These are phyloP conservation scores for Benitochromis conjunctus DNA, from an alignment of 2,113 vertebrate genomes.

Conservation along the genomic window DNA sequence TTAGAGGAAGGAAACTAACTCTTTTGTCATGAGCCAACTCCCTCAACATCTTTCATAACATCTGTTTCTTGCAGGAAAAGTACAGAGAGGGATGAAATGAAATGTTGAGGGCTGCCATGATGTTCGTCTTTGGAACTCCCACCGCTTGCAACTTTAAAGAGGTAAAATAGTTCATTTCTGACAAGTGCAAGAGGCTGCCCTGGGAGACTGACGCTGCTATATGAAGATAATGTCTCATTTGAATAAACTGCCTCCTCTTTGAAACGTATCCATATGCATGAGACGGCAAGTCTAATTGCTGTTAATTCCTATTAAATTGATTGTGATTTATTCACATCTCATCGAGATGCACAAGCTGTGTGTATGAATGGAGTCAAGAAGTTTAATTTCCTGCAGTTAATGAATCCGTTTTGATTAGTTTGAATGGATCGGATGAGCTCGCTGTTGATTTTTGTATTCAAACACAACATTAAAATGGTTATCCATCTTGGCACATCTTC, in stretches of 20 bases:
- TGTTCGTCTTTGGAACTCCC: constrained; percentile 20
- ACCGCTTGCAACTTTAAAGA: constrained; percentile 27
- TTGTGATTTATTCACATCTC: constrained; percentile 40
- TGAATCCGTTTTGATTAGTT: constrained; percentile 9
- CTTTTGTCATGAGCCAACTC: constrained; percentile 4
- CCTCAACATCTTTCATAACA: constrained; percentile 12
- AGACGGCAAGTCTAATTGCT: constrained; percentile 40
- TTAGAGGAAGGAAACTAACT: constrained; percentile 30
- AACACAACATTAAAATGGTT: neutral
- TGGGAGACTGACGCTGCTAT: constrained; percentile 32
- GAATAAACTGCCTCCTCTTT: constrained; percentile 48
- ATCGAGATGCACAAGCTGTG: constrained; percentile 5
- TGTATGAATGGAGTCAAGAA: neutral
- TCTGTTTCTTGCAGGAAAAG: constrained; percentile 19
- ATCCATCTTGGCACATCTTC: neutral
- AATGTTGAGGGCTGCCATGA: neutral
- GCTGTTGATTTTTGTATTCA: neutral
- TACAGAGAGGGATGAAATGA: neutral
- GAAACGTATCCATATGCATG: constrained; percentile 55
- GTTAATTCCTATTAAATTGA: constrained; percentile 44
- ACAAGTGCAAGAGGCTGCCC: constrained; percentile 35
- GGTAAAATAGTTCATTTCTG: constrained; percentile 47
- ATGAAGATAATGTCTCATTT: constrained; percentile 61
- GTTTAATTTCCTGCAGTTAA: neutral
- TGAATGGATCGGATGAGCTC: neutral